Conservation (phyloP, 1,140 invertebrate genomes). For the Conopomorpha cramerella region DNA sequence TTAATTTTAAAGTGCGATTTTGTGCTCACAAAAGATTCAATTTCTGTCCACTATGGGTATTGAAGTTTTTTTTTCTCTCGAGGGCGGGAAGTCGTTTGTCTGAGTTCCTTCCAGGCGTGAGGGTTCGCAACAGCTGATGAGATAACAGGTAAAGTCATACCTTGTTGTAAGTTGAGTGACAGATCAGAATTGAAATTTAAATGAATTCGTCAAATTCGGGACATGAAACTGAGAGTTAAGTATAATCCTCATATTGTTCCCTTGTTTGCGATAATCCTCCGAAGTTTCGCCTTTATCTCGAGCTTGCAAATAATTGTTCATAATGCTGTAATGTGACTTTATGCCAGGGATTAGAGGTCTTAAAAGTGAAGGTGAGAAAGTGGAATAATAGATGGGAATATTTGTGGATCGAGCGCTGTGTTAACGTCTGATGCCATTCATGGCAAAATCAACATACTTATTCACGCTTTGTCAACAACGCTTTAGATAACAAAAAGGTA, state of each 20-base stretch:
- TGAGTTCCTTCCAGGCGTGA: constrained; percentile 9
- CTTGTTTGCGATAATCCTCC: constrained; percentile 20
- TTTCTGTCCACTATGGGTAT: constrained; percentile 34
- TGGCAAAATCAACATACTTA: no score
- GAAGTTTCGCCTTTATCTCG: constrained; percentile 8
- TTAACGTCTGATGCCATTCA: no score
- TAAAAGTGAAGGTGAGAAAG: no score
- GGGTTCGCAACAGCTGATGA: constrained; percentile 19
- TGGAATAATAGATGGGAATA: no score
- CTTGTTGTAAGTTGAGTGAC: constrained; percentile 40
- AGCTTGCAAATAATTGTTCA: no score
- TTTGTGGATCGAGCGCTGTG: no score
- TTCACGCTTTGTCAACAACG: no score
- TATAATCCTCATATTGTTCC: constrained; percentile 24
- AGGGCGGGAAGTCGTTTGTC: constrained; percentile 23
- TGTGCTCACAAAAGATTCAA: constrained; percentile 43
- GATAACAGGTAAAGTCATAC: constrained; percentile 19
- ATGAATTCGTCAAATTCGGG: constrained; percentile 14
- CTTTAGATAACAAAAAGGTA: no score
- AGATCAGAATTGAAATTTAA: constrained; percentile 21
- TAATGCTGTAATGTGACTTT: no score
- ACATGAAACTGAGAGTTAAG: constrained; percentile 8
- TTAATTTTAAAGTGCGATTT: constrained; percentile 49
- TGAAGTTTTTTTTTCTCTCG: constrained; percentile 22
- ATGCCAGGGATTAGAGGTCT: no score